A percentile compares a stretch with the other conserved stretches of the same genome.
Conservation (phyloP, 1,140 invertebrate genomes). For the Cryptotermes secundus region DNA sequence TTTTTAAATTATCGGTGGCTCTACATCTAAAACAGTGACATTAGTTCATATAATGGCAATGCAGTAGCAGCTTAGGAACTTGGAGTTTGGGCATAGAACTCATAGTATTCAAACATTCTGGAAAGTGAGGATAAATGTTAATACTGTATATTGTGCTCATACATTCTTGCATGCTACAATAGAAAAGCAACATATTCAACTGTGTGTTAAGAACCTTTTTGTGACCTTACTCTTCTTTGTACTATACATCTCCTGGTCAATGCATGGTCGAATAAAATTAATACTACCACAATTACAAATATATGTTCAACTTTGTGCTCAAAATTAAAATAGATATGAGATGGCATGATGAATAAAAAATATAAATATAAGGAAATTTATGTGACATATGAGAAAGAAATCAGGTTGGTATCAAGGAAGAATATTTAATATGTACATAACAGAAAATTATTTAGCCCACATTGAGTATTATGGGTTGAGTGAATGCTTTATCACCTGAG, state of each 20-base stretch:
- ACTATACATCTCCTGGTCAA: neutral
- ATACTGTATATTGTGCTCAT: conserved; percentile 25
- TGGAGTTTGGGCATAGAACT: conserved; percentile 3
- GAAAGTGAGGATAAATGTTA: neutral
- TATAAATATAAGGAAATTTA: neutral
- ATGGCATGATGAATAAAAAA: neutral
- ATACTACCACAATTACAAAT: neutral
- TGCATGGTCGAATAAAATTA: neutral
- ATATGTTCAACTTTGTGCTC: neutral
- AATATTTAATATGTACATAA: conserved; percentile 3
- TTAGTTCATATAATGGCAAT: conserved; percentile 14
- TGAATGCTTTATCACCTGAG: neutral
- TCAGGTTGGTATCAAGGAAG: neutral
- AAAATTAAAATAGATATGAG: neutral
- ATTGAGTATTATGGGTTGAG: neutral
- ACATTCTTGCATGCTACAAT: neutral
- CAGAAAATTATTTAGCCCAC: neutral
- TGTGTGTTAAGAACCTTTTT: neutral
- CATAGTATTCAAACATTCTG: neutral
- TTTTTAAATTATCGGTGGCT: neutral
- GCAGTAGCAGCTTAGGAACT: conserved; percentile 27
- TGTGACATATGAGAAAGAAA: neutral
- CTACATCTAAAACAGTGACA: neutral
- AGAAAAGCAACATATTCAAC: neutral
- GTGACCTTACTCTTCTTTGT: neutral